Conservation (phyloP, 2,797 vertebrate genomes). For the Prunella strophiata region DNA sequence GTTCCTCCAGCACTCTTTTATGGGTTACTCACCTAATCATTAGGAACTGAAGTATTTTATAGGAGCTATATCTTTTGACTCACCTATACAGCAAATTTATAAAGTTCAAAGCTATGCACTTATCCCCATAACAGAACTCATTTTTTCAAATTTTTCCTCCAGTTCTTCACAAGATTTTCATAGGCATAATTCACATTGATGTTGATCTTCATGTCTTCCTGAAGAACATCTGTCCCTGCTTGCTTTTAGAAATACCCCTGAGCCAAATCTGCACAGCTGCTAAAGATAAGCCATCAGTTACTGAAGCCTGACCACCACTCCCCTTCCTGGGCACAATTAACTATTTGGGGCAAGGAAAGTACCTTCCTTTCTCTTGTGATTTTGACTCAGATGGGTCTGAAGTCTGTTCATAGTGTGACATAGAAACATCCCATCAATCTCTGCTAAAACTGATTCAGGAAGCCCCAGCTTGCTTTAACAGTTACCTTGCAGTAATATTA, state of each 20-base stretch:
- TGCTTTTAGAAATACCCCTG: background rate
- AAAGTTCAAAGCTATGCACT: background rate
- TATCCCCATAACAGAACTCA: background rate
- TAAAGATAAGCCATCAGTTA: background rate
- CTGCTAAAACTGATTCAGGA: background rate
- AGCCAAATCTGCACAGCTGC: background rate
- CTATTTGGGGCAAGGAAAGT: background rate
- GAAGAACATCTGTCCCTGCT: fast-evolving
- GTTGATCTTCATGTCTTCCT: background rate
- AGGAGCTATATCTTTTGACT: background rate
- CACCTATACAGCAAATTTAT: background rate
- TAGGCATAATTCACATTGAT: fast-evolving
- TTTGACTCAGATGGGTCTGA: background rate
- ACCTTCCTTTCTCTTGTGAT: background rate
- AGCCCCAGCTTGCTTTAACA: background rate
- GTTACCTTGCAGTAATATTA: background rate
- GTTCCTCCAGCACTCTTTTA: background rate
- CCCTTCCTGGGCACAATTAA: background rate
- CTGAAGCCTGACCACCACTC: background rate
- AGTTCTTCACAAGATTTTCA: background rate
- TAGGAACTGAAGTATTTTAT: background rate
- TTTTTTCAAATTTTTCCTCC: background rate
- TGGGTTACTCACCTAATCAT: background rate
- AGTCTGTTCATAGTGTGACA: background rate
- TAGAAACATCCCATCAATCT: background rate